A percentile compares a stretch with the other conserved stretches of the same genome.
phyloP scores from a whole-genome alignment of 2,888 invertebrate genomes.

The Falcaria lacertinaria region DNA sequence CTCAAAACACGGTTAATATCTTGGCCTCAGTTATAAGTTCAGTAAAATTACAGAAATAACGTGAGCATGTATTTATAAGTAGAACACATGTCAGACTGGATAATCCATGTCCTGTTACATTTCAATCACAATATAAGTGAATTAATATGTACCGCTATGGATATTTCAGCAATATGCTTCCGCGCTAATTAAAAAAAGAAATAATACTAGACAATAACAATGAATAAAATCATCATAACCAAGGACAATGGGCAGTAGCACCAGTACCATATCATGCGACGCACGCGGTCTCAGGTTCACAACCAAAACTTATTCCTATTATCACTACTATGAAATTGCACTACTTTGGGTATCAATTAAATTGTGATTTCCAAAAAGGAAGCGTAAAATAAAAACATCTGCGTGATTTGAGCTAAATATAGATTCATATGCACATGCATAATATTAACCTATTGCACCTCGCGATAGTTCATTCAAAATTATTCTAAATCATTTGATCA shows the following conservation, averaged over 20 bases:
- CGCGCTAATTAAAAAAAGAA: conserved; percentile 56
- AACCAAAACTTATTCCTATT: conserved; percentile 78
- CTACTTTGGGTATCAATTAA: conserved; percentile 62
- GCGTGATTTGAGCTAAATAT: conserved; percentile 59
- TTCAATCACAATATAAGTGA: conserved; percentile 75
- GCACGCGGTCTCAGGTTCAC: conserved; percentile 62
- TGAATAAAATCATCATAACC: conserved; percentile 63
- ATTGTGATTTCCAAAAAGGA: conserved; percentile 52
- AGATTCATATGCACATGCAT: conserved; percentile 48
- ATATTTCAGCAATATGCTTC: conserved; percentile 61
- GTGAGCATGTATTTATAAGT: conserved; percentile 6
- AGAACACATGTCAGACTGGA: not conserved
- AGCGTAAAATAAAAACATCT: conserved; percentile 45
- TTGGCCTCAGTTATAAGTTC: no score
- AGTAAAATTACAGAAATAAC: not conserved
- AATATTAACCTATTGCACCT: conserved; percentile 48
- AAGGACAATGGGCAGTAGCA: conserved; percentile 64
- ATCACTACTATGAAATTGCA: conserved; percentile 73
- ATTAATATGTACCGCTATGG: conserved; percentile 60
- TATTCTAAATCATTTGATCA: conserved; percentile 64
- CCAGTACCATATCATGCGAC: conserved; percentile 54
- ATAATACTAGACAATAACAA: conserved; percentile 73
- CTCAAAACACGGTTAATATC: no score
- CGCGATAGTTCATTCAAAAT: conserved; percentile 54
- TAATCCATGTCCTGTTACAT: conserved; percentile 57